Conservation (phyloP, 2,113 vertebrate species). For the Sinocyclocheilus anophthalmus region DNA sequence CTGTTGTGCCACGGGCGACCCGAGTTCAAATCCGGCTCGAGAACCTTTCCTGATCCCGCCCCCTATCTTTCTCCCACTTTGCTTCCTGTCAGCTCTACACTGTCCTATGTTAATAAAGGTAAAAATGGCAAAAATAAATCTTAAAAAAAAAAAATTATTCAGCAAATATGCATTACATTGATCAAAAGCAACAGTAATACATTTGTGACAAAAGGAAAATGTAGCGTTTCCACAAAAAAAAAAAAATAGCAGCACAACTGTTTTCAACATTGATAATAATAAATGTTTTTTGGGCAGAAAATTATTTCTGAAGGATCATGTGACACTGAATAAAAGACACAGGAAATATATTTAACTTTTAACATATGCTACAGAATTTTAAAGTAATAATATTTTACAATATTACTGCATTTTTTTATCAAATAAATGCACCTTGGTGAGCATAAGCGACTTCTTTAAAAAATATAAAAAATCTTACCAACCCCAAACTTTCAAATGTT, state of each 20-base stretch:
- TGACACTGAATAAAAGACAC: background rate
- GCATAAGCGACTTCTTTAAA: background rate
- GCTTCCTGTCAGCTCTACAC: too few relatives aligned
- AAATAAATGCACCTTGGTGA: background rate
- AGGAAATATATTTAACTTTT: background rate
- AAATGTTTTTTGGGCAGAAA: too few relatives aligned
- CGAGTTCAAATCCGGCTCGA: too few relatives aligned
- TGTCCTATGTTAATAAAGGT: too few relatives aligned
- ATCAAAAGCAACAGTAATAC: background rate
- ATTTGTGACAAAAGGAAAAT: constrained; percentile 1
- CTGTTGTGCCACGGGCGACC: too few relatives aligned
- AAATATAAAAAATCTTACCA: background rate
- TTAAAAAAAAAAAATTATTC: background rate
- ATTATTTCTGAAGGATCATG: background rate
- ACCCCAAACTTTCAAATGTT: background rate
- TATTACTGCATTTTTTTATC: background rate
- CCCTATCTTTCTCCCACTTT: too few relatives aligned
- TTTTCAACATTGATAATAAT: too few relatives aligned
- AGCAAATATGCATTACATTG: background rate
- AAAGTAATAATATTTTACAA: too few relatives aligned
- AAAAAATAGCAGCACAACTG: background rate
- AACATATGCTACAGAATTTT: background rate
- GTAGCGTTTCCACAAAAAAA: background rate
- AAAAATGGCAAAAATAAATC: too few relatives aligned
- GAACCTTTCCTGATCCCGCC: too few relatives aligned